Evolutionary conservation across 37 sponge, comb jelly and placozoan species (phyloP).

Genomic region (Chondrosia reniformis): DNA sequence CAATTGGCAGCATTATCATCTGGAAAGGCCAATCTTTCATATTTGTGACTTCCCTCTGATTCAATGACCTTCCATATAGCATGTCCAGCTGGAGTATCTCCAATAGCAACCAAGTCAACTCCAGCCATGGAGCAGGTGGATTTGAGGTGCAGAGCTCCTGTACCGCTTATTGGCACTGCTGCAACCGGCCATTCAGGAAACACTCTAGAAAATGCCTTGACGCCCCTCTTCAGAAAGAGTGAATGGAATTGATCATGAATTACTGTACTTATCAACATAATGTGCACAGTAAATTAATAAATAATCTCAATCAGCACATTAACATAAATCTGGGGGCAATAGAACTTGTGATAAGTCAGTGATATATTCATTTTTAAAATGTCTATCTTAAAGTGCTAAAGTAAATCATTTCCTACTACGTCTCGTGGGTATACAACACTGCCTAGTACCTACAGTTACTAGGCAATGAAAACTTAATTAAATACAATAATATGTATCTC

Average conservation of each 20-base stretch:
- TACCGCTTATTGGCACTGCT: constrained; percentile 29
- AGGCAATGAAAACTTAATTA: neutral
- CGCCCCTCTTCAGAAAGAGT: constrained; percentile 42
- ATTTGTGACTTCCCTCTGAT: constrained; percentile 25
- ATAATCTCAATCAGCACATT: no score
- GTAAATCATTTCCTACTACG: no score
- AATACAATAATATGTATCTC: neutral
- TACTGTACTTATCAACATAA: no score
- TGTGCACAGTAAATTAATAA: no score
- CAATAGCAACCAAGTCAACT: constrained; percentile 55
- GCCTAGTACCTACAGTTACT: neutral
- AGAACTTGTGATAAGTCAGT: no score
- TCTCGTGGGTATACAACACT: no score
- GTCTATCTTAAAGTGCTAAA: no score
- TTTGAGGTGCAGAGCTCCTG: constrained; percentile 69
- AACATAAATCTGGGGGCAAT: no score
- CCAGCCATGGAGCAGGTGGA: constrained; percentile 81
- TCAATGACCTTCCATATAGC: constrained; percentile 31
- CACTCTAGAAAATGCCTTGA: constrained; percentile 34
- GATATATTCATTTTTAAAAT: no score
- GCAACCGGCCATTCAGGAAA: constrained; percentile 59
- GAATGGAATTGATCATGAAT: neutral
- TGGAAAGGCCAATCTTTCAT: constrained; percentile 35
- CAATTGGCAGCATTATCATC: constrained; percentile 74
- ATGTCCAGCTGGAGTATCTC: constrained; percentile 38